A percentile compares a stretch with the other conserved stretches of the same genome.
phyloP scores from a whole-genome alignment of 2,888 invertebrate genomes.

The Aphelenchoides bicaudatus region DNA sequence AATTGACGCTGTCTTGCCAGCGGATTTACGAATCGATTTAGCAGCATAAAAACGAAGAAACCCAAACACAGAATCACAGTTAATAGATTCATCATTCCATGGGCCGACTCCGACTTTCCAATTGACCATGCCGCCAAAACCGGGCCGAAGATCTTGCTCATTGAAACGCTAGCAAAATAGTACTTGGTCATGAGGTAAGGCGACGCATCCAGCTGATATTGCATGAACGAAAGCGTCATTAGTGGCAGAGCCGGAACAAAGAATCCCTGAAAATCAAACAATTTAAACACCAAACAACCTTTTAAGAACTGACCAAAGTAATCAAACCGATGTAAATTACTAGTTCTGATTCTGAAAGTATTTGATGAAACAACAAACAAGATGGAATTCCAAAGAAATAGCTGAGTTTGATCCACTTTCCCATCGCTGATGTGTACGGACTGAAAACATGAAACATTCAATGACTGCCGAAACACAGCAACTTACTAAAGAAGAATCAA shows the following conservation, averaged over 20 bases:
- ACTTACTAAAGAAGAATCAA: neutral
- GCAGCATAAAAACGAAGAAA: neutral
- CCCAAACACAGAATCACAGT: neutral
- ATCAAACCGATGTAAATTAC: conserved; percentile 4
- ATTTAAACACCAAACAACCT: too few species aligned
- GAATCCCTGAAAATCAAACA: conserved; percentile 23
- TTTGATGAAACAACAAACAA: neutral
- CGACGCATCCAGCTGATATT: conserved; percentile 13
- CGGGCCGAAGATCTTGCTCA: conserved; percentile 14
- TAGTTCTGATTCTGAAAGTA: neutral
- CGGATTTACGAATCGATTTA: neutral
- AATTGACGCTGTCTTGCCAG: conserved; percentile 18
- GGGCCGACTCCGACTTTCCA: neutral
- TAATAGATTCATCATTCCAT: neutral
- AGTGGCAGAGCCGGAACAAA: conserved; percentile 21
- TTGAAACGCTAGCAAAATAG: conserved; percentile 17
- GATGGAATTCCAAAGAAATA: neutral
- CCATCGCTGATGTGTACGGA: neutral
- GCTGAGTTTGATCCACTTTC: neutral
- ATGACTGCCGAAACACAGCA: neutral
- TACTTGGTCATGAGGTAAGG: conserved; percentile 9
- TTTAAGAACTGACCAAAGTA: conserved; percentile 6
- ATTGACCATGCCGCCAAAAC: neutral
- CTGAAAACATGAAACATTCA: neutral
- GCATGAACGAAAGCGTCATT: conserved; percentile 9